A percentile compares a stretch with the other conserved stretches of the same genome.
Conservation (phyloP, 2,797 vertebrate species). For the Parambassis ranga region DNA sequence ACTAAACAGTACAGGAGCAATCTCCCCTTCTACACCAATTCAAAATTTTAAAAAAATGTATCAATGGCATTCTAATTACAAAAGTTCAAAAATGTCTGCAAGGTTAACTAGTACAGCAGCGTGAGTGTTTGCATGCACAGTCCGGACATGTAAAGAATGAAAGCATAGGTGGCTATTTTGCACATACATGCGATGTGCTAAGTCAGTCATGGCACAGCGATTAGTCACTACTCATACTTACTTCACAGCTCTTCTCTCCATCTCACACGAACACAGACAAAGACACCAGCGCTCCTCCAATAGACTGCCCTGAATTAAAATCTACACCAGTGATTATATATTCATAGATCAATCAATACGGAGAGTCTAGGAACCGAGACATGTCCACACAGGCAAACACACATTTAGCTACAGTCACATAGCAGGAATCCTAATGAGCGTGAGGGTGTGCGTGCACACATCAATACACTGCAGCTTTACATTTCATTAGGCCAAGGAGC, state of each 20-base stretch:
- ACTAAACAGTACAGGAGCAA: too few relatives aligned
- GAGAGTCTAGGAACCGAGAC: constrained; percentile 56
- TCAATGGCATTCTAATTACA: background rate
- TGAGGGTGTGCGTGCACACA: constrained; percentile 12
- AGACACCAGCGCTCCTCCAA: constrained; percentile 32
- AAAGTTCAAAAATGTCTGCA: background rate
- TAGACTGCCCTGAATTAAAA: constrained; percentile 58
- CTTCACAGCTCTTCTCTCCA: background rate
- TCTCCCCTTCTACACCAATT: too few relatives aligned
- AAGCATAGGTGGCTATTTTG: background rate
- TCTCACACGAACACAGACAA: background rate
- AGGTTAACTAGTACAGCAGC: background rate
- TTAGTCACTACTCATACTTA: constrained; percentile 19
- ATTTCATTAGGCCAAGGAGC: constrained; percentile 75
- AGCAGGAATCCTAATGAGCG: constrained; percentile 53
- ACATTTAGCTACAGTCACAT: constrained; percentile 37
- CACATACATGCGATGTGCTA: constrained; percentile 17
- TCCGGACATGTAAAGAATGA: background rate
- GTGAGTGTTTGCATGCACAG: background rate
- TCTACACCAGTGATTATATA: constrained; percentile 76
- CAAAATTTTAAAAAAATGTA: background rate
- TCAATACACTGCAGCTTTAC: constrained; percentile 73
- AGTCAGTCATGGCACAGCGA: constrained; percentile 29
- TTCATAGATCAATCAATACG: constrained; percentile 80
- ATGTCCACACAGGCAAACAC: constrained; percentile 39